Percentiles rank a stretch among this genome's conserved stretches.
Evolutionary conservation across 2,888 invertebrate genomes (phyloP).

Genomic region (Mesorhabditis belari): DNA sequence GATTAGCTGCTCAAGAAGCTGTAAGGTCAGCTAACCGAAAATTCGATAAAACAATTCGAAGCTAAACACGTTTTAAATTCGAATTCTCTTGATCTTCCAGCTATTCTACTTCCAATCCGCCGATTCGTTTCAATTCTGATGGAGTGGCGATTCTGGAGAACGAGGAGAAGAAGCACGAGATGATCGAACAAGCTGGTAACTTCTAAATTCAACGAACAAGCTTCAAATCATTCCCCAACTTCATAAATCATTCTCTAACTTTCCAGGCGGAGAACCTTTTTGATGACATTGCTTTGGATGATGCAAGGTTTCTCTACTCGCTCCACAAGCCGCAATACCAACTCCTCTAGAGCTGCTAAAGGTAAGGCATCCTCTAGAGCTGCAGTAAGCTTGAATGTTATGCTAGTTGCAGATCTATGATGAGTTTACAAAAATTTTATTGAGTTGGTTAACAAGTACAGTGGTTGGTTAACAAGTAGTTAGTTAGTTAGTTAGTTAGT

Average conservation of each 20-base stretch:
- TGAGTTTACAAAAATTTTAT: no score
- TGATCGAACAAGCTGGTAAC: background rate
- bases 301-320: background rate
- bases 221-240: no score
- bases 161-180: background rate
- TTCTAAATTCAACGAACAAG: no score
- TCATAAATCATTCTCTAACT: no score
- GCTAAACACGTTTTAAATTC: no score
- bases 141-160: background rate
- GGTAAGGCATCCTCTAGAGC: no score
- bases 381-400: no score
- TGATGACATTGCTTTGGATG: background rate
- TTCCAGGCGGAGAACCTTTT: background rate
- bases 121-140: background rate
- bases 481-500: no score
- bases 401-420: no score
- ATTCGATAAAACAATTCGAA: no score
- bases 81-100: background rate
- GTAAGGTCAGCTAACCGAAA: background rate
- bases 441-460: no score
- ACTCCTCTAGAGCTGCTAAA: background rate
- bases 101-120: background rate
- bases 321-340: background rate
- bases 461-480: no score
- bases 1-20: background rate